Conservation (phyloP, 2,113 vertebrate species). For the Eublepharis macularius region DNA sequence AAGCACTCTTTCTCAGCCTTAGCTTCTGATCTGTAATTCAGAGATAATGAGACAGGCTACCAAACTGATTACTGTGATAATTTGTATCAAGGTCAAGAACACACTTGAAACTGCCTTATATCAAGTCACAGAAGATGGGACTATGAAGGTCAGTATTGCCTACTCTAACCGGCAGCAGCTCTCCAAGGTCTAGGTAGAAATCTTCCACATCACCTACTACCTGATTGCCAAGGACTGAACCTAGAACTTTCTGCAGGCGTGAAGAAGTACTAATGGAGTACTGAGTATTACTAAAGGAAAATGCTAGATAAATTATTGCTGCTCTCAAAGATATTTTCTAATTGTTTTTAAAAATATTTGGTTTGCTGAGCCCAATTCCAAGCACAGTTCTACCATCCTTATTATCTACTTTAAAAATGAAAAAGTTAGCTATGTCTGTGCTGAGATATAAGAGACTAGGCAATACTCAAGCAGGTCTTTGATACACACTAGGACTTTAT, state of each 20-base stretch:
- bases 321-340: background rate
- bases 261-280: background rate
- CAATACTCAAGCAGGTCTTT: background rate
- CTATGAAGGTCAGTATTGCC: too few species aligned
- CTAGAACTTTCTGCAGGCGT: too few species aligned
- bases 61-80: background rate
- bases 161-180: too few species aligned
- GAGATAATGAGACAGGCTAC: background rate
- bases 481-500: background rate
- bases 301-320: background rate
- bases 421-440: background rate
- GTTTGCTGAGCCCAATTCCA: background rate
- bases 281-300: background rate
- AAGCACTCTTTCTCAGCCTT: background rate
- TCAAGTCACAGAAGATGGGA: too few species aligned
- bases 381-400: background rate
- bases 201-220: too few species aligned
- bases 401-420: background rate
- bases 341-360: background rate
- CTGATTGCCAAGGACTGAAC: too few species aligned
- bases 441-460: background rate
- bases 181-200: too few species aligned
- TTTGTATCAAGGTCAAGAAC: background rate
- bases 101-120: too few species aligned
- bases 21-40: background rate